Conservation (phyloP, 2,888 invertebrate genomes). For the Baccha elongata region DNA sequence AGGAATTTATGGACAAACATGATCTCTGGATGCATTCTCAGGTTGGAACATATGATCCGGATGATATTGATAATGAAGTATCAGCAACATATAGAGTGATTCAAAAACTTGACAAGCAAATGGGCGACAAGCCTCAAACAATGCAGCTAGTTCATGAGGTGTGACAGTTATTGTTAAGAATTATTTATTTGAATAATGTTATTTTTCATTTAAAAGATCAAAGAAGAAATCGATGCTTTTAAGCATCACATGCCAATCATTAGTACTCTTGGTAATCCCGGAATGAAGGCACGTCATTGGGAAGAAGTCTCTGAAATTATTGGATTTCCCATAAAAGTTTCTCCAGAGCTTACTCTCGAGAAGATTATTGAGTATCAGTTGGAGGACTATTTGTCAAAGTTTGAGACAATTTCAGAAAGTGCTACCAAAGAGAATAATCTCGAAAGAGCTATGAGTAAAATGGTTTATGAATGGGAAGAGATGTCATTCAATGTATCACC, state of each 20-base stretch:
- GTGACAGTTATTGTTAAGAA: constrained; percentile 54
- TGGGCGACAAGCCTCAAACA: constrained; percentile 89
- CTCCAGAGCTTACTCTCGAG: constrained; percentile 90
- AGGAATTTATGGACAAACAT: constrained; percentile 92
- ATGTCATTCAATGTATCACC: constrained; percentile 88
- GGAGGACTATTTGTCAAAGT: constrained; percentile 93
- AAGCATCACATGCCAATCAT: constrained; percentile 95
- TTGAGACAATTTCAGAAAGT: constrained; percentile 95
- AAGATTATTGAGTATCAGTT: constrained; percentile 95
- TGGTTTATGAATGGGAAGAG: constrained; percentile 95
- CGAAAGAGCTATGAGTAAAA: constrained; percentile 93
- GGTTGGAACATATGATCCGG: constrained; percentile 93
- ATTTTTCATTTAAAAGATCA: constrained; percentile 73
- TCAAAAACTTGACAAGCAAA: constrained; percentile 94
- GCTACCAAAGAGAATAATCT: constrained; percentile 97
- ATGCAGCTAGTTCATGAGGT: constrained; percentile 87
- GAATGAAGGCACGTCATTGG: constrained; percentile 96
- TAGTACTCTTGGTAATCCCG: constrained; percentile 96
- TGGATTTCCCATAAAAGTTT: constrained; percentile 94
- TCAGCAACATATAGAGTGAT: constrained; percentile 85
- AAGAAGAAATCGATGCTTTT: constrained; percentile 91
- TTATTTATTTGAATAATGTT: too few relatives aligned
- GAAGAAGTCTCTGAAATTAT: constrained; percentile 97
- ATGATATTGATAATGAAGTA: constrained; percentile 88
- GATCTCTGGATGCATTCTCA: constrained; percentile 92